Base-by-base conservation (phyloP, 1,140 invertebrate species). In the Drosophila lacteicornis region DNA sequence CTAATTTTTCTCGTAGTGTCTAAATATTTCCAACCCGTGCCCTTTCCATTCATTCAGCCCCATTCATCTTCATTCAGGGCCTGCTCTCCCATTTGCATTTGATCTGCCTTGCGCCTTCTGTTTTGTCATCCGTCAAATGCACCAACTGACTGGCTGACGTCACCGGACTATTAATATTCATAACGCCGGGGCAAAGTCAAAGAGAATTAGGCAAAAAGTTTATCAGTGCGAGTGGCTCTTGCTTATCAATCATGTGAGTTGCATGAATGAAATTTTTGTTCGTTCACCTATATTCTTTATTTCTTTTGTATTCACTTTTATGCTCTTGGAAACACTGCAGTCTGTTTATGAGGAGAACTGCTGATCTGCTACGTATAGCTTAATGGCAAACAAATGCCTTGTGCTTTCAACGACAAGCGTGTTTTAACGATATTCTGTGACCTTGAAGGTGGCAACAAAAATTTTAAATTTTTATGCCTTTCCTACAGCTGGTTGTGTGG, bases 61-160 rank as follows among this genome's bases (percentile, higher is more conserved):
- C 82, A 86, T 86, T 86, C 80, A 80, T 86, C 83, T 83, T 86
- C 75, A 83, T 86, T 86, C 66, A 61, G 2, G 43, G 58, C 17
- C 50, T 68, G 47, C 7, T n/a, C 40, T 49, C 12, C 50, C 79
- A 74, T 87, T 79, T 88, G 84, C 73, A 88, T 88, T 75, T 80
- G 76, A 87, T 87, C 56, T 74, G 81, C 59, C 81, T 74, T 62
- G 58, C 60, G 65, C 67, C 46, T 70, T 68, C 53, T 77, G 73
- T 78, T 78, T 63, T 80, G 80, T 84, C 84, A 88, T 87, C 84
- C 80, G 83, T 85, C 82, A 85, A 79, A 86, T 82, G 82, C 83
- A 82, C 53, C 74, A 40, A 56, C 27, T 3, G 11, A 17, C 51
- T 55, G 27, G 2, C 53, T 79, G 65, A 79, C 60, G 76, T 79